Conservation (phyloP, 1,140 invertebrate genomes). For the Ooceraea biroi region DNA sequence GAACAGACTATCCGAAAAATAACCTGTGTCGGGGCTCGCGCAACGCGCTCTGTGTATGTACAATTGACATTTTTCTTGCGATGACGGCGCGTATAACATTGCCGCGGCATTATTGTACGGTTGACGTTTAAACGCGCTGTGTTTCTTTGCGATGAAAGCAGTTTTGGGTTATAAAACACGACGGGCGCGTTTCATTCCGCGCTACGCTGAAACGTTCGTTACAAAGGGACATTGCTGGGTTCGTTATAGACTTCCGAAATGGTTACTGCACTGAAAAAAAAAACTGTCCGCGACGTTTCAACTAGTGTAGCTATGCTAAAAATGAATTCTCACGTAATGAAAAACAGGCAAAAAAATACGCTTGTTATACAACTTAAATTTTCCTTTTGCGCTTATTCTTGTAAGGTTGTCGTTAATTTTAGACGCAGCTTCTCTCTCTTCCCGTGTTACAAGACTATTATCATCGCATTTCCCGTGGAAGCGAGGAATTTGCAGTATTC, state of each 20-base stretch:
- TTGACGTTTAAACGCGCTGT: slow-evolving; percentile 35
- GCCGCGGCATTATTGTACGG: slow-evolving; percentile 34
- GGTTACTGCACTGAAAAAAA: not conserved
- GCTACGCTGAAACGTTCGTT: slow-evolving; percentile 13
- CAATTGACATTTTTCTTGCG: slow-evolving; percentile 28
- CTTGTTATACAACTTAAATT: too few relatives aligned
- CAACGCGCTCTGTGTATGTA: not conserved
- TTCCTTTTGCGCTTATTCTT: too few relatives aligned
- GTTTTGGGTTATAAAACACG: slow-evolving; percentile 19
- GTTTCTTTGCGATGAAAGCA: slow-evolving; percentile 17
- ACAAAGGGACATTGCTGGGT: slow-evolving; percentile 9
- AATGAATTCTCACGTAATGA: not conserved
- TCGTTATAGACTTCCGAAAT: slow-evolving; percentile 7
- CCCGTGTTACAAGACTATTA: too few relatives aligned
- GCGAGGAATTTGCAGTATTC: not conserved
- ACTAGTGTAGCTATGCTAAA: not conserved
- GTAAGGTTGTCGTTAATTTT: too few relatives aligned
- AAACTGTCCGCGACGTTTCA: not conserved
- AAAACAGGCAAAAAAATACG: not conserved
- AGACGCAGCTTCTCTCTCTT: too few relatives aligned
- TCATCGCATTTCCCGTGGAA: too few relatives aligned
- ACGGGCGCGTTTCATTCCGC: not conserved
- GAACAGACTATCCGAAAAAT: not conserved
- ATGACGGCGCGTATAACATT: slow-evolving; percentile 4
- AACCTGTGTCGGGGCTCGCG: not conserved